A percentile compares a stretch with the other conserved stretches of the same genome.
Conservation (phyloP, 2,888 invertebrate genomes). For the Caprella mutica region DNA sequence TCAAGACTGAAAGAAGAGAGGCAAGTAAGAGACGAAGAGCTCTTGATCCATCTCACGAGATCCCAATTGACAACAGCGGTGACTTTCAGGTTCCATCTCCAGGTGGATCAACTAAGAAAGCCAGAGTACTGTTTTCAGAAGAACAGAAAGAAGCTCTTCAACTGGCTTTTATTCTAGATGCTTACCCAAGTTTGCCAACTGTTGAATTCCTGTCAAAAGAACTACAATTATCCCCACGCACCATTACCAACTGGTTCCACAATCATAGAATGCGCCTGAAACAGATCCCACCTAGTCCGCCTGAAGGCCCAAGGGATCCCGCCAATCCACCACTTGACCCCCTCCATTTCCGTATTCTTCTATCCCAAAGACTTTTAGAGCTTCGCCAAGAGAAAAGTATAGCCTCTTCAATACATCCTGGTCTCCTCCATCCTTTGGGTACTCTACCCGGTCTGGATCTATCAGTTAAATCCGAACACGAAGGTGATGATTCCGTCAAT, state of each 20-base stretch:
- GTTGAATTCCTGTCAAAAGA: constrained; percentile 90
- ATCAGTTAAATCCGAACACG: constrained; percentile 64
- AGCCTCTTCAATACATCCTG: constrained; percentile 48
- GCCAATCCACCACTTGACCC: constrained; percentile 56
- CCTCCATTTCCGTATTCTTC: constrained; percentile 73
- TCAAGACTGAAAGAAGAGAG: constrained; percentile 63
- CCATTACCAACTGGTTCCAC: constrained; percentile 99
- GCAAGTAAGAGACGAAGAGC: constrained; percentile 72
- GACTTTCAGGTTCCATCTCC: constrained; percentile 33
- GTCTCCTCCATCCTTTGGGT: constrained; percentile 50
- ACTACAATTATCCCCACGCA: constrained; percentile 78
- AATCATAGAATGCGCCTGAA: constrained; percentile 97
- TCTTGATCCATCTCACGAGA: constrained; percentile 42
- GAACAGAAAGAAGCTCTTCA: constrained; percentile 94
- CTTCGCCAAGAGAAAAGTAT: constrained; percentile 58
- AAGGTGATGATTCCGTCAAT: constrained; percentile 50
- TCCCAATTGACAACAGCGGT: constrained; percentile 30
- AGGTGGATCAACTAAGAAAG: constrained; percentile 69
- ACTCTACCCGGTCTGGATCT: constrained; percentile 57
- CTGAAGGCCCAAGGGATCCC: constrained; percentile 17
- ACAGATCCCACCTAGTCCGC: constrained; percentile 49
- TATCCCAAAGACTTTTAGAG: constrained; percentile 78
- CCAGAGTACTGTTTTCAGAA: constrained; percentile 91
- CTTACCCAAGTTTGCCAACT: constrained; percentile 91
- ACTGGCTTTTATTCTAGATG: constrained; percentile 87